Percentiles rank a stretch among this genome's conserved stretches.
These are phyloP conservation scores for Mycteria americana DNA, from an alignment of 2,797 vertebrate genomes.

Conservation along the genomic window DNA sequence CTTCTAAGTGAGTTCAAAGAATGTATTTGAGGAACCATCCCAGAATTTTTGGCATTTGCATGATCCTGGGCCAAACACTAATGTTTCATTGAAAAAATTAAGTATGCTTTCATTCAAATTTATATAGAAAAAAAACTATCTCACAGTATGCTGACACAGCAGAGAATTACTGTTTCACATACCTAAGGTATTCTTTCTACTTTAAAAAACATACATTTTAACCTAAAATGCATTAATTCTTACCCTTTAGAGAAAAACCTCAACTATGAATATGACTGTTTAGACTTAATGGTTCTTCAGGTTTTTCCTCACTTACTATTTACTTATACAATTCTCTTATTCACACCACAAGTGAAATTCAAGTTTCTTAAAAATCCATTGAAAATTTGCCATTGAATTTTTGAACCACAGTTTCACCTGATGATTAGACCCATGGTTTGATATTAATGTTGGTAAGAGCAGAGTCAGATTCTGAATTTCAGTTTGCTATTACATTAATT, in stretches of 20 bases:
- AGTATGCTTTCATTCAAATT: not conserved
- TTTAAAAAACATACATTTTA: not conserved
- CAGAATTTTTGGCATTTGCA: not conserved
- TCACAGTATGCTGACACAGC: not conserved
- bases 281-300: not conserved
- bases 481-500: not conserved
- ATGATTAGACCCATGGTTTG: not conserved
- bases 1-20: not conserved
- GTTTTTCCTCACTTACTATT: not conserved
- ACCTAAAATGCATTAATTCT: not conserved
- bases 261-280: not conserved
- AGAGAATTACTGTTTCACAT: not conserved
- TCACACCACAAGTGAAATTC: not conserved
- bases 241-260: not conserved
- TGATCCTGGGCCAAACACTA: not conserved
- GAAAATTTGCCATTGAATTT: not conserved
- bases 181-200: not conserved
- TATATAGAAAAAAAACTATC: not conserved
- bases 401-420: not conserved
- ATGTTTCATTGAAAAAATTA: not conserved
- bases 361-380: not conserved
- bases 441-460: not conserved
- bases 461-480: not conserved
- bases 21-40: not conserved
- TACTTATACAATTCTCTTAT: not conserved